Conservation (phyloP, 2,888 invertebrate species). For the Aleiodes leptofemur region DNA sequence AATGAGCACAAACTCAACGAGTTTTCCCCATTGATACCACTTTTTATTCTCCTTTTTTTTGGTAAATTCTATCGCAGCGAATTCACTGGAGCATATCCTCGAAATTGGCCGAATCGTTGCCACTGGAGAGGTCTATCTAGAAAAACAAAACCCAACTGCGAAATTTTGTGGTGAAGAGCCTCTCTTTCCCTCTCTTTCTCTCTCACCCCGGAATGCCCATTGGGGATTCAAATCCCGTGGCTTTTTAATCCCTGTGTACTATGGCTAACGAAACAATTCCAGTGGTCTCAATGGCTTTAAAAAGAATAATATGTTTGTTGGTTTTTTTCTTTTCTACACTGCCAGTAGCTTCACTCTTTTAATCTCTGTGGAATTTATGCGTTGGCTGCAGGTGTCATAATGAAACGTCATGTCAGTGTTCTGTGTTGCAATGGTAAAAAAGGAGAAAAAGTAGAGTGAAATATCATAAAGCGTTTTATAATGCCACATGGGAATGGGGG, state of each 20-base stretch:
- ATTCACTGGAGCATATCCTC: constrained; percentile 46
- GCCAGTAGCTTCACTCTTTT: not conserved
- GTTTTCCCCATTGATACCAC: too few relatives aligned
- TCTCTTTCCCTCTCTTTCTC: too few relatives aligned
- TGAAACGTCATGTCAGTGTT: not conserved
- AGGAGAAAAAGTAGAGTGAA: not conserved
- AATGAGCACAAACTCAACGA: not conserved
- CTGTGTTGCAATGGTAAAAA: not conserved
- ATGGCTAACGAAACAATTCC: constrained; percentile 16
- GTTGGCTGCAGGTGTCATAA: not conserved
- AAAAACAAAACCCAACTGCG: not conserved
- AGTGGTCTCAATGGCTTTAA: constrained; percentile 15
- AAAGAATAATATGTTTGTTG: constrained; percentile 6
- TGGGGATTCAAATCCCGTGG: constrained; percentile 11
- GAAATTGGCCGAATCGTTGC: constrained; percentile 39
- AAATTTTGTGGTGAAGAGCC: constrained; percentile 17
- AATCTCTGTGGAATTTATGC: not conserved
- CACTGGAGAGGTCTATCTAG: not conserved
- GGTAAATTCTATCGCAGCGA: not conserved
- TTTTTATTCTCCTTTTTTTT: too few relatives aligned
- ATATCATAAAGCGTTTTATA: constrained; percentile 3
- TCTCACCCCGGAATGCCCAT: not conserved
- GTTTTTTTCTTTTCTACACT: not conserved
- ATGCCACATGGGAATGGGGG: not conserved
- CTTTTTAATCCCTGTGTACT: not conserved